Conservation (phyloP, 53 echinoderm and acorn worm species). For the Holothuria scabra region DNA sequence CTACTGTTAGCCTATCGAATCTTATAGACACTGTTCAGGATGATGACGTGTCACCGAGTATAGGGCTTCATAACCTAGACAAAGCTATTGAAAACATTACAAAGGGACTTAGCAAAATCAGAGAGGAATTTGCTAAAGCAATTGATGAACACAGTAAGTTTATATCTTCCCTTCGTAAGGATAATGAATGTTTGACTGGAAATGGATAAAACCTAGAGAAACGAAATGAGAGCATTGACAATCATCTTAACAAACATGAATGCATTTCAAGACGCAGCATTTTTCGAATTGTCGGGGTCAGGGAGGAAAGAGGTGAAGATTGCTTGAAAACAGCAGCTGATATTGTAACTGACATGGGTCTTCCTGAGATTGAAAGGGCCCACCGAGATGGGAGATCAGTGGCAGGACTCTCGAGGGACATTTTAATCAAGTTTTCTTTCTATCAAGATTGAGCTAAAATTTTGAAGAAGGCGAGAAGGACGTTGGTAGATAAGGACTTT, state of each 20-base stretch:
- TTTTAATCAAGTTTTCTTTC: no score
- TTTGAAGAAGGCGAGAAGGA: no score
- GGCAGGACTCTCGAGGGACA: no score
- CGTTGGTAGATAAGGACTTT: no score
- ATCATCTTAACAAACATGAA: background rate
- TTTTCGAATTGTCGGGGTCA: no score
- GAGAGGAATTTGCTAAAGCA: slow-evolving; percentile 9
- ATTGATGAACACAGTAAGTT: background rate
- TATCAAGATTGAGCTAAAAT: no score
- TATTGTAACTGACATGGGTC: no score
- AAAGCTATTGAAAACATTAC: slow-evolving; percentile 4
- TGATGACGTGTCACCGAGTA: slow-evolving; percentile 6
- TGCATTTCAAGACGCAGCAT: background rate
- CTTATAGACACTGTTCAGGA: background rate
- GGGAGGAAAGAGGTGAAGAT: no score
- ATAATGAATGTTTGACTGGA: background rate
- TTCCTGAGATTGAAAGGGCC: no score
- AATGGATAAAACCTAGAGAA: background rate
- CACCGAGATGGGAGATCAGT: no score
- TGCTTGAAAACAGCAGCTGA: no score
- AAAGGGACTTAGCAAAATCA: background rate
- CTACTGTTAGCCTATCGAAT: no score
- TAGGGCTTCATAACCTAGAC: background rate
- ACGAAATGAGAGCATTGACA: background rate
- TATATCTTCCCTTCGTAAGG: slow-evolving; percentile 5